A percentile compares a stretch with the other conserved stretches of the same genome.
Evolutionary conservation across 2,113 vertebrate species (phyloP).

Genomic region (Thamnaconus septentrionalis): DNA sequence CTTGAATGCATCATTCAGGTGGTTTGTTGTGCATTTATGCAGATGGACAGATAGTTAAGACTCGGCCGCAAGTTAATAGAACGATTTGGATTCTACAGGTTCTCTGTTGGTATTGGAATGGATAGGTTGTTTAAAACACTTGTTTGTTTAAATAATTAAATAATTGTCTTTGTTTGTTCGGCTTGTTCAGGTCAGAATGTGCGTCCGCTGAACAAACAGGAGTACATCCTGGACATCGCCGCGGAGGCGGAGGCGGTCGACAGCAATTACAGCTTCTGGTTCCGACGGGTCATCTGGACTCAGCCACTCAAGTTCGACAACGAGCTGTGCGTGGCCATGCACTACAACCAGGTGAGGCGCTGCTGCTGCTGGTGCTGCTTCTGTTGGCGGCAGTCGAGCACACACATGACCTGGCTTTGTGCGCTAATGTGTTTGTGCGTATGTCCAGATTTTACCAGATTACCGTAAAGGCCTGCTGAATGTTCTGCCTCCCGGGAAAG

Average conservation of each 20-base stretch:
- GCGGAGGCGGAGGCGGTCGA: slow-evolving; percentile 83
- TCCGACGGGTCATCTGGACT: slow-evolving; percentile 90
- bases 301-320: slow-evolving; percentile 93
- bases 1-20: no score
- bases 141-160: not conserved
- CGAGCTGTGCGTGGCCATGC: slow-evolving; percentile 89
- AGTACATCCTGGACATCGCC: slow-evolving; percentile 90
- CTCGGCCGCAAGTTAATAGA: no score
- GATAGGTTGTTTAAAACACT: not conserved
- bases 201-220: slow-evolving; percentile 83
- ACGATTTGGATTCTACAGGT: no score
- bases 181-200: slow-evolving; percentile 85
- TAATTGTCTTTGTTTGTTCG: not conserved
- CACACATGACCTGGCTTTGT: not conserved
- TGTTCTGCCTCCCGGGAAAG: slow-evolving; percentile 73
- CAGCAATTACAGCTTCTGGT: slow-evolving; percentile 88
- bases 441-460: slow-evolving; percentile 86
- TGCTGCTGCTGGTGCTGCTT: not conserved
- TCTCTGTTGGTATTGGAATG: not conserved
- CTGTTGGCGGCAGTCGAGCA: no score
- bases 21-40: no score
- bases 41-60: no score
- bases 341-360: slow-evolving; percentile 88
- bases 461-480: slow-evolving; percentile 92
- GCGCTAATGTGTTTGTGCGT: slow-evolving; percentile 11